A percentile compares a stretch with the other conserved stretches of the same genome.
These are phyloP conservation scores for Oceanodroma tethys DNA, from an alignment of 2,113 vertebrate species.

Conservation along the genomic window DNA sequence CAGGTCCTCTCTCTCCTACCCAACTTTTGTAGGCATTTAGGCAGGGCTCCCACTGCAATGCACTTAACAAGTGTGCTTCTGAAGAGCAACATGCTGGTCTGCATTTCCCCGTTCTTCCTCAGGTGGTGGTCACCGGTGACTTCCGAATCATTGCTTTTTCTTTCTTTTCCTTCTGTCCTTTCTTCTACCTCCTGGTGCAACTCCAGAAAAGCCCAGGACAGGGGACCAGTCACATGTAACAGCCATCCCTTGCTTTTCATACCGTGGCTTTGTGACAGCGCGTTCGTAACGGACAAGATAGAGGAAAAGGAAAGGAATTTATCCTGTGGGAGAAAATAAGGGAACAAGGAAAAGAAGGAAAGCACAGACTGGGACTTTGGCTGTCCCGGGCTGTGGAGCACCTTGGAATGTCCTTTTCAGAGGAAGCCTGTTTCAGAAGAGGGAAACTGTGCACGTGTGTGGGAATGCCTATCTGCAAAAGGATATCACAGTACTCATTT, in stretches of 20 bases:
- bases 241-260: background rate
- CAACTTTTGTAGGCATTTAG: background rate
- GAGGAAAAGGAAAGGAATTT: background rate
- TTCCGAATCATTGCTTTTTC: background rate
- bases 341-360: background rate
- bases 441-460: background rate
- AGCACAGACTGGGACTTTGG: background rate
- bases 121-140: background rate
- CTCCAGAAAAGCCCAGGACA: background rate
- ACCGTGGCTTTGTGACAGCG: background rate
- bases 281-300: fast-evolving
- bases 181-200: background rate
- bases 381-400: background rate
- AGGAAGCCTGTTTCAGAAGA: background rate
- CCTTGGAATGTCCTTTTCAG: background rate
- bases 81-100: background rate
- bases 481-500: background rate
- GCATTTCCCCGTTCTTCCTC: background rate
- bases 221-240: background rate
- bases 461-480: background rate
- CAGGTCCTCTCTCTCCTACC: background rate
- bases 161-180: background rate
- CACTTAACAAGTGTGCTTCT: fast-evolving
- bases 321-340: background rate
- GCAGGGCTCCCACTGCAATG: background rate